A percentile compares a stretch with the other conserved stretches of the same genome.
Evolutionary conservation across 2,113 vertebrate species (phyloP).

Genomic region (Brachyhypopomus gauderio): DNA sequence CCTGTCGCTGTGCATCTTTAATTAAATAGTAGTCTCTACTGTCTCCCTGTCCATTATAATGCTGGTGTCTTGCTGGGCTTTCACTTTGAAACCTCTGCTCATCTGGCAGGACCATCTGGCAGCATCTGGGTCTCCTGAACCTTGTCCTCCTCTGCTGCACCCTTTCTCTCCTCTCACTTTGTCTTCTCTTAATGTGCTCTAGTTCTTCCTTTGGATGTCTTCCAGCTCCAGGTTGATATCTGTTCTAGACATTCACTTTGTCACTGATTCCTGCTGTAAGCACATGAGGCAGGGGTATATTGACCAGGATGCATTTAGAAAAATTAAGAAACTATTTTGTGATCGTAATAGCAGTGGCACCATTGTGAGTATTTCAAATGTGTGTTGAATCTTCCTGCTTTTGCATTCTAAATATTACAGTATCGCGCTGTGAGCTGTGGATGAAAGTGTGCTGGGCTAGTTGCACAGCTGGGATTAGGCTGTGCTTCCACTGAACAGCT

Average conservation of each 20-base stretch:
- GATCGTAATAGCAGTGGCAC: too few relatives aligned
- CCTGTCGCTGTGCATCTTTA: not conserved
- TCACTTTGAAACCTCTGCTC: not conserved
- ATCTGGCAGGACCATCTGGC: not conserved
- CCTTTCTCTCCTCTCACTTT: not conserved
- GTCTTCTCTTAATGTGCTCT: not conserved
- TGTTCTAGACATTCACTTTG: not conserved
- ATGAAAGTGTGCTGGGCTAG: not conserved
- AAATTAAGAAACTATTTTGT: too few relatives aligned
- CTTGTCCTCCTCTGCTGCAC: not conserved
- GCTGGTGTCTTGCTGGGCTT: not conserved
- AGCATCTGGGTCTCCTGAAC: not conserved
- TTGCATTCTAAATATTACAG: slow-evolving; percentile 4
- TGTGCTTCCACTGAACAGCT: not conserved
- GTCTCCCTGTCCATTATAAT: not conserved
- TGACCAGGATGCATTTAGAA: not conserved
- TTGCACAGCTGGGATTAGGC: slow-evolving; percentile 2
- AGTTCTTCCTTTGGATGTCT: not conserved
- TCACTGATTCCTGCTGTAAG: not conserved
- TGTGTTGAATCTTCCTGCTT: not conserved
- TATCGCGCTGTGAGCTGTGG: not conserved
- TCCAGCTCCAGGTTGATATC: not conserved
- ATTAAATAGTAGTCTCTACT: not conserved
- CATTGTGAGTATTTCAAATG: not conserved
- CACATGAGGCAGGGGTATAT: not conserved